These are phyloP conservation scores for Pteruthius melanotis DNA, from an alignment of 2,113 vertebrate genomes.

Conservation along the genomic window DNA sequence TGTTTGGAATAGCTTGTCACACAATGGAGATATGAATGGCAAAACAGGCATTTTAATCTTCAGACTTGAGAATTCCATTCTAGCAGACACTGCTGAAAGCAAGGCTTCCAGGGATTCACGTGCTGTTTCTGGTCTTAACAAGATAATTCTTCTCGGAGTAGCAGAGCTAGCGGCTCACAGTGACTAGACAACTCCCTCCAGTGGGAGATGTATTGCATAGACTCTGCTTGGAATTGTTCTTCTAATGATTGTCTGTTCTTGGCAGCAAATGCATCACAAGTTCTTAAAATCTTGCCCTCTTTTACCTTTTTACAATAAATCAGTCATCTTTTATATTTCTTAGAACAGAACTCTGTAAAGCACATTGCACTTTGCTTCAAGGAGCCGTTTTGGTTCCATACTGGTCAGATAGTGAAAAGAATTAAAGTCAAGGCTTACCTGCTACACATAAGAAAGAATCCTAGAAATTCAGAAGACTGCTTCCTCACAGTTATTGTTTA, in stretches of 20 bases:
- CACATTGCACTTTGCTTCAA: not conserved
- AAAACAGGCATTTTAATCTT: not conserved
- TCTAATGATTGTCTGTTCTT: not conserved
- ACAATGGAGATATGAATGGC: not conserved
- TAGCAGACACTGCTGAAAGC: not conserved
- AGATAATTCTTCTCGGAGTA: not conserved
- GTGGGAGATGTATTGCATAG: conserved; percentile 49
- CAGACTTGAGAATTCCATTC: not conserved
- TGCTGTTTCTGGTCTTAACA: not conserved
- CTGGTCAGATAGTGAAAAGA: not conserved
- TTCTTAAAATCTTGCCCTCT: not conserved
- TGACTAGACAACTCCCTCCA: conserved; percentile 57
- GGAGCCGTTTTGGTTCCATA: not conserved
- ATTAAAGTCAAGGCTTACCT: not conserved
- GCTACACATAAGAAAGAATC: not conserved
- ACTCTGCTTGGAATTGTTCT: not conserved
- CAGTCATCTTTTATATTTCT: not conserved
- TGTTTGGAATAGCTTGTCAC: not conserved
- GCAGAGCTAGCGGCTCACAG: not conserved
- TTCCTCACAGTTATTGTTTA: not conserved
- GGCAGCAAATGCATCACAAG: not conserved
- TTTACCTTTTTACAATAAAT: not conserved
- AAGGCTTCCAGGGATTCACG: not conserved
- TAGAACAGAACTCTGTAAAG: not conserved
- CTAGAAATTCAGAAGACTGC: not conserved